Evolutionary conservation across 2,113 vertebrate species (phyloP).

Genomic region (Chionomys nivalis): DNA sequence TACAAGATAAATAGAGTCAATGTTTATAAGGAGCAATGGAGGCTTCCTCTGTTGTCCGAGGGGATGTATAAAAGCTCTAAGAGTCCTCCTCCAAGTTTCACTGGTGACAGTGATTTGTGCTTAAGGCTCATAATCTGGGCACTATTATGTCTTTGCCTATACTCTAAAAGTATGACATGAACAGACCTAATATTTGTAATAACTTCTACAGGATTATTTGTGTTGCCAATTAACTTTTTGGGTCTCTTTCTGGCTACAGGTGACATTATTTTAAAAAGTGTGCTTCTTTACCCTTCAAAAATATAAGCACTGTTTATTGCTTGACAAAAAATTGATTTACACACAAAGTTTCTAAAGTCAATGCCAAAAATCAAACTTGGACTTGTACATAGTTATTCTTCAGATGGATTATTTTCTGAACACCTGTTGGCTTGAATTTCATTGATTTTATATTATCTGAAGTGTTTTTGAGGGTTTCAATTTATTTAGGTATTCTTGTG

Average conservation of each 20-base stretch:
- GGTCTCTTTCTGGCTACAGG: neutral
- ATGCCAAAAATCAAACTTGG: neutral
- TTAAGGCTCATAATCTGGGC: neutral
- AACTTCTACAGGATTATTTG: neutral
- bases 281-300: neutral
- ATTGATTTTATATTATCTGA: neutral
- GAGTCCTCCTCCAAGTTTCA: neutral
- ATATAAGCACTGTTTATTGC: neutral
- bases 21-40: neutral
- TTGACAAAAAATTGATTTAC: neutral
- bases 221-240: neutral
- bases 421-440: neutral
- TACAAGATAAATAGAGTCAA: slow-evolving; percentile 4
- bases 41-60: neutral
- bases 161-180: neutral
- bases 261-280: neutral
- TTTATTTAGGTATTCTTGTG: neutral
- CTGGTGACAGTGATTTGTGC: neutral
- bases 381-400: neutral
- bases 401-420: neutral
- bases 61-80: neutral
- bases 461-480: neutral
- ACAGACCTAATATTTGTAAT: neutral
- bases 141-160: neutral
- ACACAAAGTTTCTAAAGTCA: neutral